phyloP scores from a whole-genome alignment of 2,113 vertebrate species.

The Protomyctophum bolini region DNA sequence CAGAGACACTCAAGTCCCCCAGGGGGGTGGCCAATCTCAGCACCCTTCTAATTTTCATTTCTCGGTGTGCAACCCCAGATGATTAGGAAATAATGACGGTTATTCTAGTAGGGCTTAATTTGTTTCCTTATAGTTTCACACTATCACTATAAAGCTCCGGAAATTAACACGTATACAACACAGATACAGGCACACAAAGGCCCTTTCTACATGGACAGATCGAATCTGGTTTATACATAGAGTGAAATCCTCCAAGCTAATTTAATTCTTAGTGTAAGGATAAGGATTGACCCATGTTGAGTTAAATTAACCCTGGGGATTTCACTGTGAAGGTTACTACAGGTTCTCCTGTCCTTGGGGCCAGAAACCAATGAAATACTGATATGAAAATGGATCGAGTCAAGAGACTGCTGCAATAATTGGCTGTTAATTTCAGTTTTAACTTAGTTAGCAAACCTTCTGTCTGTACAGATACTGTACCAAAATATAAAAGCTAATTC shows the following conservation, averaged over 20 bases:
- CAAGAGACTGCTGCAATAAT: no score
- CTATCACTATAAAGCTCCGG: conserved; percentile 43
- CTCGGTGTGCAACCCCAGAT: conserved; percentile 69
- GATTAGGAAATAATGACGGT: conserved; percentile 70
- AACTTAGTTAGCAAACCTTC: no score
- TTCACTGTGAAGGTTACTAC: not conserved
- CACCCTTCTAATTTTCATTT: conserved; percentile 73
- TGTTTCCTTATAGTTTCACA: conserved; percentile 55
- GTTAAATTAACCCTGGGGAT: no score
- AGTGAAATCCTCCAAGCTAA: no score
- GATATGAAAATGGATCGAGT: conserved; percentile 6
- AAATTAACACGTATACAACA: conserved; percentile 17
- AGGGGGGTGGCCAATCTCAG: conserved; percentile 53
- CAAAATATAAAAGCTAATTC: no score
- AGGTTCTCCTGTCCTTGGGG: conserved; percentile 3
- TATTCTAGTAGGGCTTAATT: conserved; percentile 70
- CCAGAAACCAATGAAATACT: conserved; percentile 8
- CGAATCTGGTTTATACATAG: no score
- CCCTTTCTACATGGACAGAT: no score
- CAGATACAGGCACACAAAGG: conserved; percentile 14
- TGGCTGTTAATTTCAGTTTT: no score
- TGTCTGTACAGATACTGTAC: no score
- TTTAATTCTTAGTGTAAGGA: no score
- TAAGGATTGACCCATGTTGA: no score
- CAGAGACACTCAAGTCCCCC: conserved; percentile 57